Base-by-base conservation (phyloP, 2,888 invertebrate species). In the Agrilus cyanescens region DNA sequence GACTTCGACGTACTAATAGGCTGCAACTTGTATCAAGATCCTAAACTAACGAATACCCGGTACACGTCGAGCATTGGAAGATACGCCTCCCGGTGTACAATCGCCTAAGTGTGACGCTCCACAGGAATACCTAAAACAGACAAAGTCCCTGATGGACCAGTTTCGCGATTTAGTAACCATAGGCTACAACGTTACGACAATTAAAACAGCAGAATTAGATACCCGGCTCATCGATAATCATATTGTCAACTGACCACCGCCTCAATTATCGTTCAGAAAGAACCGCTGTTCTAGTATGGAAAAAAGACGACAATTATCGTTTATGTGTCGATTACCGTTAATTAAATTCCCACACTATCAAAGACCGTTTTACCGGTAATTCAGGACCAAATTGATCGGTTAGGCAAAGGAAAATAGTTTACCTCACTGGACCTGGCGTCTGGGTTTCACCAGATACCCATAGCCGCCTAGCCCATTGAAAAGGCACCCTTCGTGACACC, bases 171-270 rank as follows among this genome's bases (percentile, higher is more conserved):
- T 13, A 33, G 15, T 33, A 4, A 33, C 33, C 13, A 14, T 10
- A 2, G 33, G 33, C 15, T 33, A 33, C 8, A 13, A 33, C 5
- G 8, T 7, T 13, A 7, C 33, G 33, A 7, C 33, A 8, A 33
- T 33, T 15, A 33, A 33, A 33, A 33, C 33, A 33, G 33, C 33
- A 33, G 15, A 13, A 13, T 33, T 33, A 33, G 10, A 33, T n/a
- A 13, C 3, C 18, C 6, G 7, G 12, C 12, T 37, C 12, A 4
- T 37, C 12, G 37, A 37, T 25, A 25, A 37, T 16, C 37, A 37
- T 37, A 13, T 37, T 37, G 37, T 37, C 18, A 37, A 37, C 37
- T 16, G 37, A 13, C 37, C 37, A 3, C 37, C 37, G n/a, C 37
- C 37, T 37, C 13, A 18, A 8, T 37, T 37, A 20, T 37, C 37